Base-by-base conservation (phyloP, 2,113 vertebrate genomes). In the Salvator merianae region DNA sequence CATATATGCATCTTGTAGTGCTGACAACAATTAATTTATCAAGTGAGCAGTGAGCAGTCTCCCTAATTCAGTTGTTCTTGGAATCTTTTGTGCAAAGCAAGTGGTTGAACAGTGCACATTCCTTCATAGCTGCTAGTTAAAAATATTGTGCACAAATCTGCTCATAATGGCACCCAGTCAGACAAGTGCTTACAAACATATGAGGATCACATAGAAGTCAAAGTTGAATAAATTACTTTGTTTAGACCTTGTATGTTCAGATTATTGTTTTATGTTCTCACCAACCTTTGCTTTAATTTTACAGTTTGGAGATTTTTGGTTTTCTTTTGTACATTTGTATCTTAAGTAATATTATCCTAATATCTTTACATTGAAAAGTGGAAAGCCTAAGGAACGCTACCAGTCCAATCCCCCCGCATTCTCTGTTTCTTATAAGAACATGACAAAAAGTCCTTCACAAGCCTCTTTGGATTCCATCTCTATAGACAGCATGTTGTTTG, bases 401-500 rank as follows among this genome's bases (percentile, higher is more conserved):
- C 97, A 95, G n/a, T 96, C 97, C 93, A 97, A 68, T 77, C 81
- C 93, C 78, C 89, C 93, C 90, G 85, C 96, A 76, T 97, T 97
- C 93, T 95, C 95, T 20, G 97, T 98, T 94, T 97, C 98, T 87
- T 98, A 97, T 62, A 99, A 98, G 96, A 98, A 96, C 90, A 96
- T 98, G 97, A 98, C 97, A 94, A 98, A 97, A 95, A 99, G 97
- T 86, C 96, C 98, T 1, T 99, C 98, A 14, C 97, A 99, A 82
- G 96, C 97, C 88, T 99, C 98, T 26, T 86, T 99, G 95, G 98
- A 99, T 88, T 97, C 97, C 90, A 93, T 99, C 89, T 99, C 99
- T 90, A 97, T 98, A 72, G 98, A 99, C 90, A 99, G 98, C 92
- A 97, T 96, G 94, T 87, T 97, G 89, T 84, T 99, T 86, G 97